These are phyloP conservation scores for Mola mola DNA, from an alignment of 2,113 vertebrate species.

Conservation along the genomic window DNA sequence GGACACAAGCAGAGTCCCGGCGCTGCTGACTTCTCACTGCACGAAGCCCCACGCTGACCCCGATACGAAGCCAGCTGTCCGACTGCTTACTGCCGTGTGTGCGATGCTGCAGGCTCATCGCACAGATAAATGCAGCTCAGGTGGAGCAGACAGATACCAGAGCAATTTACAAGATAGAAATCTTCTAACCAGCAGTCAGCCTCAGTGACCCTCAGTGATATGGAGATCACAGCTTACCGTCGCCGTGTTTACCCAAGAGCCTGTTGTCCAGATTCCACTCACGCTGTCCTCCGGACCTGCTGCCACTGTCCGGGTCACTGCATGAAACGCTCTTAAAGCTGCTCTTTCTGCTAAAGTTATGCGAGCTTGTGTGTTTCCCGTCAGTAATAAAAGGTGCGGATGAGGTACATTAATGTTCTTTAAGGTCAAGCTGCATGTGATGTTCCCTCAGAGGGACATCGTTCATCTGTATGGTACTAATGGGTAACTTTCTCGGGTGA, in stretches of 20 bases:
- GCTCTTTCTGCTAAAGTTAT: too few relatives aligned
- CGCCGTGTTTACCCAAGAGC: conserved; percentile 34
- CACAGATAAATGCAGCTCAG: conserved; percentile 51
- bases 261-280: conserved; percentile 40
- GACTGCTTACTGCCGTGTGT: conserved; percentile 8
- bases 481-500: too few relatives aligned
- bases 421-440: too few relatives aligned
- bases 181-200: conserved; percentile 44
- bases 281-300: conserved; percentile 41
- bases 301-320: conserved; percentile 39
- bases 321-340: too few relatives aligned
- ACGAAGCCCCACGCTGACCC: background rate
- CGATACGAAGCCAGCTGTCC: background rate
- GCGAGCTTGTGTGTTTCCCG: too few relatives aligned
- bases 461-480: too few relatives aligned
- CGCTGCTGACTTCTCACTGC: too few relatives aligned
- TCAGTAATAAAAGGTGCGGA: too few relatives aligned
- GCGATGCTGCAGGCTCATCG: conserved; percentile 47
- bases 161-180: conserved; percentile 58
- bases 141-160: conserved; percentile 45
- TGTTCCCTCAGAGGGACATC: too few relatives aligned
- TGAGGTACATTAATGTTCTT: too few relatives aligned
- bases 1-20: too few relatives aligned
- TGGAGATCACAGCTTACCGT: conserved; percentile 32
- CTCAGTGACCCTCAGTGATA: conserved; percentile 3